Conservation (phyloP, 2,888 invertebrate species). For the Limenitis camilla region DNA sequence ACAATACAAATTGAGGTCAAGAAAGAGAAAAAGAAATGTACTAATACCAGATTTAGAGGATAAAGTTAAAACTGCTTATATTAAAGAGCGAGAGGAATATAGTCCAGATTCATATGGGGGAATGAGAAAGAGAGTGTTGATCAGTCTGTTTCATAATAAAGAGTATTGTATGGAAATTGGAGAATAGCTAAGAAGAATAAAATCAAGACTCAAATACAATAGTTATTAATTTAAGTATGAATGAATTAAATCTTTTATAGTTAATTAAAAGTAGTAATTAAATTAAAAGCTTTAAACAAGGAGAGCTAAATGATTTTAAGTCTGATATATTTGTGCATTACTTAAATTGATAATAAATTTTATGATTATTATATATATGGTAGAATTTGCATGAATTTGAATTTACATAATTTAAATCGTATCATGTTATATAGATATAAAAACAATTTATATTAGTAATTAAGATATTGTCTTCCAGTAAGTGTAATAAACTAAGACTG, state of each 20-base stretch:
- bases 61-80: slow-evolving; percentile 47
- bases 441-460: not conserved
- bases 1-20: slow-evolving; percentile 11
- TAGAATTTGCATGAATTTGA: too few species aligned
- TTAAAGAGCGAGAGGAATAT: slow-evolving; percentile 47
- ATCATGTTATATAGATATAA: not conserved
- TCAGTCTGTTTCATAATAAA: slow-evolving; percentile 55
- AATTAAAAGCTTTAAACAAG: too few species aligned
- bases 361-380: too few species aligned
- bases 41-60: slow-evolving; percentile 44
- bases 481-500: not conserved
- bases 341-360: too few species aligned
- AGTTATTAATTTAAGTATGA: too few species aligned
- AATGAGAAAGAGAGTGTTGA: slow-evolving; percentile 51
- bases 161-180: slow-evolving; percentile 53
- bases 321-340: too few species aligned
- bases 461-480: slow-evolving; percentile 1
- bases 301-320: too few species aligned
- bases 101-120: slow-evolving; percentile 39
- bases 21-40: slow-evolving; percentile 44
- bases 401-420: too few species aligned
- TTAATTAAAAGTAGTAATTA: too few species aligned
- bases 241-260: too few species aligned
- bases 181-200: slow-evolving; percentile 1
- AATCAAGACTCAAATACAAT: too few species aligned